Conservation (phyloP, 1,140 invertebrate genomes). For the Drosophila setifemur region DNA sequence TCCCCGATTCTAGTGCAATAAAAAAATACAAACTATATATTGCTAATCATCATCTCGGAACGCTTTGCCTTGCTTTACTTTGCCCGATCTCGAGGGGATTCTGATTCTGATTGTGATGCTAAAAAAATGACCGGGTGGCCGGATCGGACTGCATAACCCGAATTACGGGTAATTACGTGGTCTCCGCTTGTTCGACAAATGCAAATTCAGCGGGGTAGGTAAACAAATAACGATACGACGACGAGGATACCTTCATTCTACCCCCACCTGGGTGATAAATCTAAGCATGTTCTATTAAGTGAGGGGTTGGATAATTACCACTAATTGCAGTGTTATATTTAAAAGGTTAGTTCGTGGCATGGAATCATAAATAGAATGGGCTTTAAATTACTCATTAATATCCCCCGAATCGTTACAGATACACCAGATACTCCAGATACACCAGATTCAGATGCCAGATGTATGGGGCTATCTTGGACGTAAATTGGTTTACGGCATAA, state of each 20-base stretch:
- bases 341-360: no score
- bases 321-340: constrained; percentile 7
- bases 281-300: no score
- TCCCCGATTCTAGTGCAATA: background rate
- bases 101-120: constrained; percentile 1
- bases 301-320: background rate
- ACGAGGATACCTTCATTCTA: background rate
- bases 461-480: background rate
- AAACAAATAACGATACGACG: constrained; percentile 2
- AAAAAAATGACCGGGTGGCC: constrained; percentile 8
- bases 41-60: constrained; percentile 27
- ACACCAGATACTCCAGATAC: no score
- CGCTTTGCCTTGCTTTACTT: background rate
- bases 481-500: constrained; percentile 19
- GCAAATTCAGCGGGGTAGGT: constrained; percentile 49
- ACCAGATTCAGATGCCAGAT: background rate
- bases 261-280: no score
- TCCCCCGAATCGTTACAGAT: no score
- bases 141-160: constrained; percentile 49
- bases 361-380: constrained; percentile 15
- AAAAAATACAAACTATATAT: no score
- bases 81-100: constrained; percentile 2
- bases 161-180: constrained; percentile 70
- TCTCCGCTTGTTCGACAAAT: constrained; percentile 47
- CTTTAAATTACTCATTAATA: constrained; percentile 17